These are phyloP conservation scores for Neodiprion lecontei DNA, from an alignment of 1,140 invertebrate species.

Conservation along the genomic window DNA sequence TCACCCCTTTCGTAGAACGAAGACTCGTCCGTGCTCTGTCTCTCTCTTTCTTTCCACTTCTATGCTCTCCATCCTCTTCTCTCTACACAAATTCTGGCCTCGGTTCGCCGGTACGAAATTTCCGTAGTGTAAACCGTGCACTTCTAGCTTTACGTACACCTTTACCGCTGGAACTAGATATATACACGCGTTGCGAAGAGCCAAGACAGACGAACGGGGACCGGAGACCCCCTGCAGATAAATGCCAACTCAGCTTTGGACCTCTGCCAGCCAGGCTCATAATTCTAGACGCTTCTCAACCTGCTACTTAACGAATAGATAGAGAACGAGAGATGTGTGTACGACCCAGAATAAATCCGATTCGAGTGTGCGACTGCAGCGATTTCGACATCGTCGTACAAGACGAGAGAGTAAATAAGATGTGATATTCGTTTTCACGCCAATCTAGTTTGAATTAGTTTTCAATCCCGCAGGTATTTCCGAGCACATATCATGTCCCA, in stretches of 20 bases:
- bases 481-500: too few species aligned
- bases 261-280: conserved; percentile 52
- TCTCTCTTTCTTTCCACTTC: not conserved
- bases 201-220: conserved; percentile 28
- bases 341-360: too few species aligned
- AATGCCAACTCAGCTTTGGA: conserved; percentile 54
- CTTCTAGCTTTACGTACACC: conserved; percentile 37
- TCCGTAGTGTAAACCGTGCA: not conserved
- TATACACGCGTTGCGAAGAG: conserved; percentile 37
- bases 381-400: too few species aligned
- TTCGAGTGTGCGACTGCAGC: too few species aligned
- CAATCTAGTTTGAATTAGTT: too few species aligned
- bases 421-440: too few species aligned
- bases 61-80: not conserved
- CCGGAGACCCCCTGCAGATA: conserved; percentile 28
- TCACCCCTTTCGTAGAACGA: too few species aligned
- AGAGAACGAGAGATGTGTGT: too few species aligned
- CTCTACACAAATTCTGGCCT: not conserved
- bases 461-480: too few species aligned
- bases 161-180: conserved; percentile 16
- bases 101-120: not conserved
- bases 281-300: conserved; percentile 53
- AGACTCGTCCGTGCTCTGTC: too few species aligned
- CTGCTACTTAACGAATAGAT: conserved; percentile 36
- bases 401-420: too few species aligned